phyloP scores from a whole-genome alignment of 2,113 vertebrate species.

The Psephotus haematonotus region DNA sequence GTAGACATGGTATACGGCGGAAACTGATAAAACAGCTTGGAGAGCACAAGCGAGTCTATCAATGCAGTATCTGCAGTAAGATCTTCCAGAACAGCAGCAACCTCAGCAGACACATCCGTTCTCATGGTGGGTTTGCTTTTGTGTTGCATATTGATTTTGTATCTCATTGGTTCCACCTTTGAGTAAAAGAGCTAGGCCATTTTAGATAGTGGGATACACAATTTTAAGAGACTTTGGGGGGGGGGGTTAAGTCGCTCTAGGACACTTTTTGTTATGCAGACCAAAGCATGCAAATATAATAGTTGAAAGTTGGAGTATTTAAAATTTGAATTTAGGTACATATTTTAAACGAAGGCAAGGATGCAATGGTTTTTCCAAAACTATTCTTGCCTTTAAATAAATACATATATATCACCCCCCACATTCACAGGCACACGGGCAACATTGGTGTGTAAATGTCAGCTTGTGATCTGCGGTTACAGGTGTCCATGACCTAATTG shows the following conservation, averaged over 20 bases:
- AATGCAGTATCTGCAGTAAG: conserved; percentile 92
- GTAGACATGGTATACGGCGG: conserved; percentile 78
- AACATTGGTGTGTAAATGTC: background rate
- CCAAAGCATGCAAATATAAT: background rate
- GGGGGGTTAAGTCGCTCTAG: background rate
- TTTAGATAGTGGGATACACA: background rate
- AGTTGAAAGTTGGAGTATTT: background rate
- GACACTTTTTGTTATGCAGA: background rate
- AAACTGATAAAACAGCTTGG: conserved; percentile 81
- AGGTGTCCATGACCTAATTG: background rate
- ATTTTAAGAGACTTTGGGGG: background rate
- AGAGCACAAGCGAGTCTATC: conserved; percentile 92
- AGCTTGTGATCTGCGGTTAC: background rate
- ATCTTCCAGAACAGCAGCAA: conserved; percentile 99
- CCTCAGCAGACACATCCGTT: conserved; percentile 95
- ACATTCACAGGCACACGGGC: background rate
- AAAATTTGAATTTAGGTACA: background rate
- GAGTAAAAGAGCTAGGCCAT: background rate
- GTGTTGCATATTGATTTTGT: background rate
- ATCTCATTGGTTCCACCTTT: background rate
- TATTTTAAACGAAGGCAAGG: background rate
- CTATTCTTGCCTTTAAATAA: background rate
- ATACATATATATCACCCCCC: background rate
- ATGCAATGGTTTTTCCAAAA: background rate
- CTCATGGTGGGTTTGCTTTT: conserved; percentile 83